Evolutionary conservation across 2,888 invertebrate genomes (phyloP), one percentile per base, ranked within the genome.

Genomic region (Rotaria macrura): DNA sequence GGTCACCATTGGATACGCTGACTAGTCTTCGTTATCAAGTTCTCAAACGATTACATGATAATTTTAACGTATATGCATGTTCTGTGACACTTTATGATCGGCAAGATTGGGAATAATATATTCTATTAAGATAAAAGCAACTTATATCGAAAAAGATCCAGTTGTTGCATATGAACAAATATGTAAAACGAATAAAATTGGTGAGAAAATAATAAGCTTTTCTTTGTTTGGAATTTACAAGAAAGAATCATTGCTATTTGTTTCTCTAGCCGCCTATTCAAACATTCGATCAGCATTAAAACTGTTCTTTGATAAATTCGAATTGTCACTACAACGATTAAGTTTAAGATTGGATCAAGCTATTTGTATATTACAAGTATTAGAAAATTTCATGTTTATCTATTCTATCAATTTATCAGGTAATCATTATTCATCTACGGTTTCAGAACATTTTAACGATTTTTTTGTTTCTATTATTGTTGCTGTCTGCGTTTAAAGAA

Each of bases 311-410:
- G 43, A 79, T 14, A 79, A 79, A n/a, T 79, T 43, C n/a, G 79
- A 79, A 79, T 79, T 79, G 43, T 43, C n/a, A 25, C 25, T 79
- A 4, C 43, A 40, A 79, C 79, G 79, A 14, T 43, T 79, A 43
- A 79, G 79, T 79, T 79, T 79, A n/a, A 40, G 43, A 79, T 25
- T 79, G 43, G 14, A 79, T 4, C 79, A 79, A 43, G 20, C 79
- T 25, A 79, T 79, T 4, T 79, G 40, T 79, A 43, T 43, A 40
- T 43, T 79, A 25, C 40, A 40, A 43, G 79, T 43, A 12, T 79
- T 79, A 10, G 79, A 79, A 79, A 79, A 79, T 79, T 79, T 79
- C 25, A 79, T 43, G 79, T 79, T 79, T 79, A 79, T 79, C 10
- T n/a, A 40, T 79, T 40, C 43, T 43, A 79, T 79, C 14, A 79